Evolutionary conservation across 2,113 vertebrate species (phyloP), one percentile per base, ranked within the genome.

Genomic region (Daphoenositta chrysoptera): DNA sequence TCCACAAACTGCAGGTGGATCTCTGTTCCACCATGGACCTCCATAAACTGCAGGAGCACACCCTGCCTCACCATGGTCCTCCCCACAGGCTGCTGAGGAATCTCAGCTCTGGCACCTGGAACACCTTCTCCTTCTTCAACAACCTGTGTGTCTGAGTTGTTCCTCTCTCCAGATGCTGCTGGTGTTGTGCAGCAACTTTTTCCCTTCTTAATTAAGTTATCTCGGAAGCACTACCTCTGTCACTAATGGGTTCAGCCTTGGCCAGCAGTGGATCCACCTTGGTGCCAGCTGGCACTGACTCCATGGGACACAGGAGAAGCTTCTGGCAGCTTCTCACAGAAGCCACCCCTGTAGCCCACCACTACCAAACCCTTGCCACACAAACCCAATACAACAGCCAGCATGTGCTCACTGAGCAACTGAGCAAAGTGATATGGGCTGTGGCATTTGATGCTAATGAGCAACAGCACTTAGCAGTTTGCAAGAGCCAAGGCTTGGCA

Each of bases 381-480:
- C 23, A 77, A 70, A 44, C 16, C 57, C 44, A 50, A 28, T 4
- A 33, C 35, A 77, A 51, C 15, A 84, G 80, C 6, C 53, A 70
- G 65, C 68, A 57, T 3, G 30, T 51, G 63, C 47, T 64, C 9
- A 4, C 86, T 89, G 83, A 95, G 61, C 44, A 66, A 39, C 11
- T 3, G 35, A 71, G 66, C n/a, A 58, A 30, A 92, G 35, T 22
- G 69, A 75, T 48, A 64, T 0, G 7, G 48, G 66, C 81, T 87
- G 65, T 56, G 61, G 57, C 57, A 82, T 89, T 69, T 89, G 60
- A 93, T 47, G 87, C 40, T 94, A 91, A 96, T 56, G 53, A 95
- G 47, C 72, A 79, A 40, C 1, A 39, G 85, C 80, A 53, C 50
- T 66, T 13, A 76, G 3, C 80, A 89, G 64, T 64, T 51, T 81